A percentile compares a stretch with the other conserved stretches of the same genome.
phyloP scores from a whole-genome alignment of 2,113 vertebrate genomes.

The Halichoerus grypus region DNA sequence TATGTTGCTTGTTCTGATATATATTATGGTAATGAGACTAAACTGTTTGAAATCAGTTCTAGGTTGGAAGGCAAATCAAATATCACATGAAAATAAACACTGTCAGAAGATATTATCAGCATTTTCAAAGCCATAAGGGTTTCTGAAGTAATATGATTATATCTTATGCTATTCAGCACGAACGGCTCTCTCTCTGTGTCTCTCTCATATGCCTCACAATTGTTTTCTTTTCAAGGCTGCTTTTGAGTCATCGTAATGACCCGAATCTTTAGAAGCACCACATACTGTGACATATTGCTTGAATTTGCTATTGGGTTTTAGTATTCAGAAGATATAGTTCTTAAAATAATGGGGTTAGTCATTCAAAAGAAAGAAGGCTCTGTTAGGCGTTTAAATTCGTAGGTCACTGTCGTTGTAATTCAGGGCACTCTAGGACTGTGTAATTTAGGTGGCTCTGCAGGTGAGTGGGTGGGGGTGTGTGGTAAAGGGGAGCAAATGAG shows the following conservation, averaged over 20 bases:
- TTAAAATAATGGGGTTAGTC: slow-evolving; percentile 62
- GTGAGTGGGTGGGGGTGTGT: neutral
- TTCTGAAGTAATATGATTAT: slow-evolving; percentile 34
- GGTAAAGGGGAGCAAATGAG: neutral
- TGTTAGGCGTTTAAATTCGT: slow-evolving; percentile 67
- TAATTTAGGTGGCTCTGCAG: slow-evolving; percentile 47
- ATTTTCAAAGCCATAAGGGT: slow-evolving; percentile 39
- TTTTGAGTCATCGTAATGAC: slow-evolving; percentile 74
- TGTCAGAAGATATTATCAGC: slow-evolving; percentile 33
- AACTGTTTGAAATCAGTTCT: slow-evolving; percentile 3
- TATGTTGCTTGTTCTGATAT: neutral
- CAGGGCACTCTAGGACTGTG: slow-evolving; percentile 28
- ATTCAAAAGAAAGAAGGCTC: slow-evolving; percentile 57
- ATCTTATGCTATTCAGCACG: slow-evolving; percentile 58
- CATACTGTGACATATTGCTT: slow-evolving; percentile 68
- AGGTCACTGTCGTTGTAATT: slow-evolving; percentile 45
- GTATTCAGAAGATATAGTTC: slow-evolving; percentile 71
- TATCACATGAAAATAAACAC: neutral
- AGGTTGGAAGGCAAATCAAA: slow-evolving; percentile 29
- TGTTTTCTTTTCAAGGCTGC: slow-evolving; percentile 73
- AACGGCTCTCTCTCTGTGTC: slow-evolving; percentile 64
- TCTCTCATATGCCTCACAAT: neutral
- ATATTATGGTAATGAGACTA: neutral
- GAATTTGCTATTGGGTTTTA: slow-evolving; percentile 56
- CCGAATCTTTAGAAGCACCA: slow-evolving; percentile 63